Base-by-base conservation (phyloP, 2,888 invertebrate genomes). In the Arge pagana region DNA sequence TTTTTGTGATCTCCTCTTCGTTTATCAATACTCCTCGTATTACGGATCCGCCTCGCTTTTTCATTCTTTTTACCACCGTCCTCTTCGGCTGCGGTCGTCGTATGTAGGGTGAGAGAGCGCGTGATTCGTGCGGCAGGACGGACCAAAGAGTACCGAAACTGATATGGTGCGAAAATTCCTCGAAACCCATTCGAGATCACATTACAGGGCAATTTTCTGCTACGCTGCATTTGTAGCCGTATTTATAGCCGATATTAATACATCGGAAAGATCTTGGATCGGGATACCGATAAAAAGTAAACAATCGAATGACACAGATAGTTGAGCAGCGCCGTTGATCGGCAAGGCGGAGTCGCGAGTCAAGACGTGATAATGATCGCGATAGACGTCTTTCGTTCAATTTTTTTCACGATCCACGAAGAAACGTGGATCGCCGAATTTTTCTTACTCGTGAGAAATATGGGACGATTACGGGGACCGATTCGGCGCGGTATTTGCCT, bases 51-150 rank as follows among this genome's bases (percentile, higher is more conserved):
- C n/a, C n/a, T n/a, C n/a, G n/a, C n/a, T n/a, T n/a, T n/a, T n/a
- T n/a, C n/a, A n/a, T n/a, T n/a, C n/a, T n/a, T n/a, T n/a, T n/a
- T n/a, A n/a, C n/a, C n/a, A n/a, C n/a, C n/a, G n/a, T n/a, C n/a
- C n/a, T n/a, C n/a, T n/a, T n/a, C n/a, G n/a, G n/a, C n/a, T n/a
- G n/a, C 37, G 19, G 18, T 19, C 7, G 11, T n/a, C 8, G 3
- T 37, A 37, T 37, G n/a, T 37, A 37, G 37, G 37, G 37, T 37
- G 37, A 37, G 37, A 37, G n/a, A 10, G 11, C 8, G 23, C n/a
- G 19, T n/a, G 4, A 6, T 37, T 6, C n/a, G 7, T n/a, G n/a
- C 28, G 4, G n/a, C 28, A 26, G n/a, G n/a, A 26, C 28, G 28
- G 8, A 3, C 4, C 10, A n/a, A 26, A 10, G 10, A 2, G 28